A percentile compares a stretch with the other conserved stretches of the same genome.
phyloP scores from a whole-genome alignment of 2,888 invertebrate species.

The Archips crataeganus region DNA sequence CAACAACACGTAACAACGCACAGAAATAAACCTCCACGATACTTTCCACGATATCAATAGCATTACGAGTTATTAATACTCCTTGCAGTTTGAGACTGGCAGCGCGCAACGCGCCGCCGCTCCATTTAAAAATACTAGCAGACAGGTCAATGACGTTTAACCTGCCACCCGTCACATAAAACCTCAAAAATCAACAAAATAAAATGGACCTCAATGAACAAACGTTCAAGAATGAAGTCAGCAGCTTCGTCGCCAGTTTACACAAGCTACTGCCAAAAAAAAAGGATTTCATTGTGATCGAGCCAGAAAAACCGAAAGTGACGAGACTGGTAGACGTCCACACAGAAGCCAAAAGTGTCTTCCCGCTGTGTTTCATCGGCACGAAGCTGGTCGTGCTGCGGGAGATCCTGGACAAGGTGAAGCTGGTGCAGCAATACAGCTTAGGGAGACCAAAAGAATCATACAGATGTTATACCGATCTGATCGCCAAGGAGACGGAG shows the following conservation, averaged over 20 bases:
- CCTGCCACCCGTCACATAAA: constrained; percentile 67
- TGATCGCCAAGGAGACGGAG: constrained; percentile 75
- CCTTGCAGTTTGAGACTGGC: constrained; percentile 71
- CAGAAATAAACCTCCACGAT: constrained; percentile 11
- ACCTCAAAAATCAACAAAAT: constrained; percentile 55
- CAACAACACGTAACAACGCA: not conserved
- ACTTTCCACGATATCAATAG: constrained; percentile 49
- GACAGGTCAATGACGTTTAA: constrained; percentile 76
- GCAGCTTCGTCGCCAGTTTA: constrained; percentile 68
- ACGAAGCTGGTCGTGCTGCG: constrained; percentile 70
- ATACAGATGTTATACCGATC: constrained; percentile 67
- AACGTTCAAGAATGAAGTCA: constrained; percentile 73
- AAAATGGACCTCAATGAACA: constrained; percentile 79
- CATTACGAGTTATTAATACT: constrained; percentile 66
- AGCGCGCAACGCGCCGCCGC: constrained; percentile 50
- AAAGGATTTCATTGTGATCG: constrained; percentile 65
- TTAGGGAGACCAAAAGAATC: constrained; percentile 71
- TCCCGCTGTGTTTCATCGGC: constrained; percentile 77
- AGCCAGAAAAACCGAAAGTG: constrained; percentile 58
- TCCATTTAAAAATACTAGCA: constrained; percentile 70
- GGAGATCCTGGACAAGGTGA: constrained; percentile 73
- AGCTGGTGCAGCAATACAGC: constrained; percentile 75
- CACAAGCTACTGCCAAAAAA: constrained; percentile 75
- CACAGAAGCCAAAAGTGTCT: constrained; percentile 74
- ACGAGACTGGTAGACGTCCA: constrained; percentile 72